A percentile compares a stretch with the other conserved stretches of the same genome.
Conservation (phyloP, 1,140 invertebrate species). For the Bombus fervidus region DNA sequence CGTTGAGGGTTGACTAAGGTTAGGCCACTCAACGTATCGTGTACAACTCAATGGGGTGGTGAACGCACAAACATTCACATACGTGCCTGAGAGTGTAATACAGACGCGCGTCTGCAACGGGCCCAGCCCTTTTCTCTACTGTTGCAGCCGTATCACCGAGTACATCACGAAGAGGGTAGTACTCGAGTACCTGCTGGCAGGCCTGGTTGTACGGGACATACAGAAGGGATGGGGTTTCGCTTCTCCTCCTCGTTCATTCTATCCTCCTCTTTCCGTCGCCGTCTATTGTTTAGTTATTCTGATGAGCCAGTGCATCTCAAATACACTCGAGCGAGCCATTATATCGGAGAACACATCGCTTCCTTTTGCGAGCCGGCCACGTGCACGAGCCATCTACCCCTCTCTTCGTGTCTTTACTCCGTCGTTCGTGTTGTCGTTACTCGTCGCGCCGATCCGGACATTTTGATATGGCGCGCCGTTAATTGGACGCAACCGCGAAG, state of each 20-base stretch:
- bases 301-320: slow-evolving; percentile 72
- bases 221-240: neutral
- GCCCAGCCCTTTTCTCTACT: slow-evolving; percentile 44
- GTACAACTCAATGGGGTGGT: slow-evolving; percentile 28
- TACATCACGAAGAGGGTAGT: slow-evolving; percentile 42
- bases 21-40: slow-evolving; percentile 60
- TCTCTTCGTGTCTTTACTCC: neutral
- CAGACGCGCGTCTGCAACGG: slow-evolving; percentile 19
- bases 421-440: neutral
- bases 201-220: neutral
- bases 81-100: slow-evolving; percentile 41
- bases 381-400: slow-evolving; percentile 1
- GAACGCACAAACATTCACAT: slow-evolving; percentile 36
- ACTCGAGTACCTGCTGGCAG: slow-evolving; percentile 51
- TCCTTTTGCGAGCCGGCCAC: slow-evolving; percentile 44
- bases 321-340: slow-evolving; percentile 68
- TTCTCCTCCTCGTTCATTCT: slow-evolving; percentile 30
- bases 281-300: slow-evolving; percentile 74
- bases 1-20: slow-evolving; percentile 71
- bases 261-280: slow-evolving; percentile 16
- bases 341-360: slow-evolving; percentile 59
- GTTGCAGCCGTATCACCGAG: slow-evolving; percentile 57
- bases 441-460: neutral
- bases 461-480: slow-evolving; percentile 14
- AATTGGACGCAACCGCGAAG: slow-evolving; percentile 43